These are phyloP conservation scores for Eupithecia exiguata DNA, from an alignment of 2,888 invertebrate species.

Conservation along the genomic window DNA sequence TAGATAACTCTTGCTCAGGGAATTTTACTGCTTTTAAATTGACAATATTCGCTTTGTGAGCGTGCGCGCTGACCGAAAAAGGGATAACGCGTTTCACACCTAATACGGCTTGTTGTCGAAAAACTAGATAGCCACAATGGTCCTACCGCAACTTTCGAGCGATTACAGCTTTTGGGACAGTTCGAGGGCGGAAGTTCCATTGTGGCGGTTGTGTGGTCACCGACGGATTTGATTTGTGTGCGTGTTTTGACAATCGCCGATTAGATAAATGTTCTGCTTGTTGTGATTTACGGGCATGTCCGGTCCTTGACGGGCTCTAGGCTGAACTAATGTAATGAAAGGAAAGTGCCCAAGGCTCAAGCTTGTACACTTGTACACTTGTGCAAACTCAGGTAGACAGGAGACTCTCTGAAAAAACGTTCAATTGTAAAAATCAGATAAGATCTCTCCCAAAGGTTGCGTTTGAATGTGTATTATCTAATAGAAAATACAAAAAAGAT, in stretches of 20 bases:
- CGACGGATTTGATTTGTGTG: conserved; percentile 67
- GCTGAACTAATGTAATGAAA: conserved; percentile 44
- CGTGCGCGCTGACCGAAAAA: conserved; percentile 52
- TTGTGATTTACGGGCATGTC: conserved; percentile 57
- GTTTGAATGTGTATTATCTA: conserved; percentile 58
- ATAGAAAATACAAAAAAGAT: conserved; percentile 44
- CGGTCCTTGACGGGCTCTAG: conserved; percentile 41
- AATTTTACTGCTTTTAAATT: conserved; percentile 66
- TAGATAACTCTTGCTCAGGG: conserved; percentile 58
- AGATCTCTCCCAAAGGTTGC: conserved; percentile 58
- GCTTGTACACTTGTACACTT: conserved; percentile 47
- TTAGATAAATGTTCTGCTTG: conserved; percentile 58
- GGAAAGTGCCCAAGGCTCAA: conserved; percentile 27
- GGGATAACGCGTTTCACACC: conserved; percentile 65
- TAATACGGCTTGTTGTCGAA: conserved; percentile 54
- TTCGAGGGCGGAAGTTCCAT: conserved; percentile 69
- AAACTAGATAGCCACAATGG: conserved; percentile 54
- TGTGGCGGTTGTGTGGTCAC: conserved; percentile 68
- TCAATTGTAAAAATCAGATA: conserved; percentile 58
- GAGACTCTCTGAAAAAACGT: conserved; percentile 43
- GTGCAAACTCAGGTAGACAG: conserved; percentile 59
- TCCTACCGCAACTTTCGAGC: conserved; percentile 59
- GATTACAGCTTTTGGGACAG: conserved; percentile 58
- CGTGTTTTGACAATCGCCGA: conserved; percentile 71
- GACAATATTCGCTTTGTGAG: conserved; percentile 59